A percentile compares a stretch with the other conserved stretches of the same genome.
Evolutionary conservation across 2,888 invertebrate species (phyloP).

Genomic region (Drosophila falleni): DNA sequence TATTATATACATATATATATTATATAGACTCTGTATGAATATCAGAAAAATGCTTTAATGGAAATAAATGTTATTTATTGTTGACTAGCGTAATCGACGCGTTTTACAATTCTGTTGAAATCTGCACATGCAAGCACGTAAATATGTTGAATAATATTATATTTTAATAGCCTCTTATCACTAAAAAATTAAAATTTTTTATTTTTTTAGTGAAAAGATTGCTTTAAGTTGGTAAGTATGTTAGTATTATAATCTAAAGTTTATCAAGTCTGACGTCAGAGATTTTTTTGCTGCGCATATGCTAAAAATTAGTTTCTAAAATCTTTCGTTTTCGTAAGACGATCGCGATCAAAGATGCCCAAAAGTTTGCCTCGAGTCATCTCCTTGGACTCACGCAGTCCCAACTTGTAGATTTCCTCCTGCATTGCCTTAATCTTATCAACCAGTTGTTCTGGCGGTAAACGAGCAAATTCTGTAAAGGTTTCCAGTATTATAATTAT

Average conservation of each 20-base stretch:
- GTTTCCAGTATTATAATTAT: not conserved
- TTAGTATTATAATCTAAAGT: not conserved
- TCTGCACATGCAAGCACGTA: not conserved
- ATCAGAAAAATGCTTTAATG: slow-evolving; percentile 46
- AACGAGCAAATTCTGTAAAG: slow-evolving; percentile 89
- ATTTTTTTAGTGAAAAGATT: not conserved
- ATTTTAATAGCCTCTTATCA: not conserved
- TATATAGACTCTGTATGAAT: slow-evolving; percentile 20
- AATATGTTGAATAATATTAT: not conserved
- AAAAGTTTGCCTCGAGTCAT: slow-evolving; percentile 98
- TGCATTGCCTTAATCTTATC: slow-evolving; percentile 97
- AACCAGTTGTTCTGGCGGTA: slow-evolving; percentile 93
- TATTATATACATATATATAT: slow-evolving; percentile 1
- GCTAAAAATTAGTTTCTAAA: slow-evolving; percentile 6
- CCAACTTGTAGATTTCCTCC: slow-evolving; percentile 97
- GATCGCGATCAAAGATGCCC: slow-evolving; percentile 89
- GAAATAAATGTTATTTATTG: slow-evolving; percentile 65
- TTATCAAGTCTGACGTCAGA: slow-evolving; percentile 10
- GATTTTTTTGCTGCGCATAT: not conserved
- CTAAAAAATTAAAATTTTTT: not conserved
- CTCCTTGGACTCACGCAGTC: slow-evolving; percentile 97
- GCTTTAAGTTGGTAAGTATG: not conserved
- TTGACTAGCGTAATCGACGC: slow-evolving; percentile 48
- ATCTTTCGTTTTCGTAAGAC: slow-evolving; percentile 24
- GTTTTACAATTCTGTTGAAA: not conserved